Evolutionary conservation across 2,888 invertebrate genomes (phyloP), one percentile per base, ranked within the genome.

Genomic region (Drosophila testacea): DNA sequence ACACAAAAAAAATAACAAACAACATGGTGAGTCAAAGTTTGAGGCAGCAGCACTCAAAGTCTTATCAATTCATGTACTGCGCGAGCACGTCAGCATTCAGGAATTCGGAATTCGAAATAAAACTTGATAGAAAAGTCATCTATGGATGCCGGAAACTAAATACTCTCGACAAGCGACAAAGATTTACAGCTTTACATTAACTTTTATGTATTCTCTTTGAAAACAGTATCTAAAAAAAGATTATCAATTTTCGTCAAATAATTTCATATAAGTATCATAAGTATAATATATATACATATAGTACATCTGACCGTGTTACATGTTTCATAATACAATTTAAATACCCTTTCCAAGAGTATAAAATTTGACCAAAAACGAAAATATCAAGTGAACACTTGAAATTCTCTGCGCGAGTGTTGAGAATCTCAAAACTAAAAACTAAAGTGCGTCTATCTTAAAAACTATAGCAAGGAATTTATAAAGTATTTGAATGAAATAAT

Each of bases 21-120:
- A 60, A 30, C 52, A 44, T 56, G 64, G 59, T 70, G 68, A 82
- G 69, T 65, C 69, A 73, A 67, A 79, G 72, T 69, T 65, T 71
- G 72, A 76, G 76, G 57, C 69, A 67, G 51, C 66, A 67, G 42
- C 51, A 56, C 77, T 80, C 64, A 69, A 73, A 60, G 39, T 38
- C 70, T 80, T 82, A 79, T 79, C 82, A 82, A 59, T 47, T 22
- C 22, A 38, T 28, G 51, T 27, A 34, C 30, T n/a, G 22, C 38
- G 59, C 38, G 59, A 72, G 64, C 46, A 52, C 54, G 68, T 72
- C 68, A 67, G 63, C 63, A 54, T 55, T 55, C 57, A 55, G 62
- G 61, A 60, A 74, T 71, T 48, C 28, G 30, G 54, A 61, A 74
- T 71, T 46, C 27, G 34, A 65, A 32, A 61, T 46, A 42, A 48